Base-by-base conservation (phyloP, 53 echinoderm and acorn worm genomes). In the Temnopleurus reevesii region DNA sequence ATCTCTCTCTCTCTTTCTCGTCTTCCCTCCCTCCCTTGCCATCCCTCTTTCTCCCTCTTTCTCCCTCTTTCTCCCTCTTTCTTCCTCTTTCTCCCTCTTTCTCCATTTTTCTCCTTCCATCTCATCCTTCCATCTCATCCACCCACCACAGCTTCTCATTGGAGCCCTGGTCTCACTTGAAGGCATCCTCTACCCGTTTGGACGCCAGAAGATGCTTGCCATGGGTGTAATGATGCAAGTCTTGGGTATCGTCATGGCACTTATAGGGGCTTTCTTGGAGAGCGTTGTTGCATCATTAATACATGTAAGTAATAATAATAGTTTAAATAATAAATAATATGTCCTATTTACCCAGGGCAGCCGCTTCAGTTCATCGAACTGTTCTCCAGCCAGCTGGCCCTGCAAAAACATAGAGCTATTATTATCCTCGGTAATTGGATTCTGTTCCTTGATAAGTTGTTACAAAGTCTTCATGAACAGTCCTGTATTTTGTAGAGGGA, bases 211-310 rank as follows among this genome's bases (percentile, higher is more conserved):
- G 71, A 55, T 53, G 34, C 71, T 87, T 0, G 71, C 71, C 13
- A 71, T 66, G 66, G 88, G 88, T 15, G 71, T 66, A 0, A 66
- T 66, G 66, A 46, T 87, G 12, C 88, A 87, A 36, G 24, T 87
- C 51, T 46, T 87, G 23, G 88, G 88, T 30, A 71, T 87, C 88
- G 46, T 87, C 71, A 87, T 87, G 88, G 88, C 88, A 1, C 53
- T 87, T 5, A 71, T 87, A 33, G 88, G 88, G 1, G 88, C 53
- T 19, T 29, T 65, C 46, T 5, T 87, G 7, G 88, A 87, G 46
- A 55, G 65, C 47, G 46, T 66, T 46, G 88, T 66, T 41, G 88
- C 88, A 46, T 66, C 71, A 87, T 29, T 66, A 23, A 71, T 87
- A 46, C 43, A 51, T 51, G 88, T 87, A 45, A 66, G 71, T 87